These are phyloP conservation scores for Drosophila birchii DNA, from an alignment of 2,888 invertebrate species.

Conservation along the genomic window DNA sequence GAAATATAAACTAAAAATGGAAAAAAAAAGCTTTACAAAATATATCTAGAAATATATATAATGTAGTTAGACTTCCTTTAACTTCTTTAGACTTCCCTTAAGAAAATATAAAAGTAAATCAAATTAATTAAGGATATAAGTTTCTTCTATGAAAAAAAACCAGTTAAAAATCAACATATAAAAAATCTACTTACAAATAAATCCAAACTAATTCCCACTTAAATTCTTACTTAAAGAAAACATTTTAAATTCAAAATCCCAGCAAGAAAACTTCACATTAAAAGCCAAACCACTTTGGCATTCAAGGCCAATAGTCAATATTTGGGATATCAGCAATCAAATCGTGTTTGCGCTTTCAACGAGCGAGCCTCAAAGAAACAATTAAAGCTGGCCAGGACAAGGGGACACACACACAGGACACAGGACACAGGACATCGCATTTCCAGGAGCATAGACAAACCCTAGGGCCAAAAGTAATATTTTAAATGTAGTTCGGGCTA, in stretches of 20 bases:
- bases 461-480: slow-evolving; percentile 40
- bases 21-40: not conserved
- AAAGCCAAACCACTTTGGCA: slow-evolving; percentile 2
- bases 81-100: not conserved
- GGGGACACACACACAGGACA: slow-evolving; percentile 1
- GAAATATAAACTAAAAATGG: not conserved
- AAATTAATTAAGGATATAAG: not conserved
- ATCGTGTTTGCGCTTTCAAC: slow-evolving; percentile 71
- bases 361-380: slow-evolving; percentile 63
- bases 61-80: too few species aligned
- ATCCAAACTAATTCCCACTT: not conserved
- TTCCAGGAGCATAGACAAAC: not conserved
- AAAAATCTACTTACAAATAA: not conserved
- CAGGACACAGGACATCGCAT: slow-evolving; percentile 2
- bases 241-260: not conserved
- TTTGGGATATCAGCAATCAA: slow-evolving; percentile 58
- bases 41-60: not conserved
- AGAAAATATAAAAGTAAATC: not conserved
- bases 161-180: not conserved
- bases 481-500: slow-evolving; percentile 69
- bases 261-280: not conserved
- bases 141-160: too few species aligned
- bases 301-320: slow-evolving; percentile 34
- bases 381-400: slow-evolving; percentile 55
- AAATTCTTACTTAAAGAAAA: not conserved